Base-by-base conservation (phyloP, 2,888 invertebrate genomes). In the Halictus quadricinctus region DNA sequence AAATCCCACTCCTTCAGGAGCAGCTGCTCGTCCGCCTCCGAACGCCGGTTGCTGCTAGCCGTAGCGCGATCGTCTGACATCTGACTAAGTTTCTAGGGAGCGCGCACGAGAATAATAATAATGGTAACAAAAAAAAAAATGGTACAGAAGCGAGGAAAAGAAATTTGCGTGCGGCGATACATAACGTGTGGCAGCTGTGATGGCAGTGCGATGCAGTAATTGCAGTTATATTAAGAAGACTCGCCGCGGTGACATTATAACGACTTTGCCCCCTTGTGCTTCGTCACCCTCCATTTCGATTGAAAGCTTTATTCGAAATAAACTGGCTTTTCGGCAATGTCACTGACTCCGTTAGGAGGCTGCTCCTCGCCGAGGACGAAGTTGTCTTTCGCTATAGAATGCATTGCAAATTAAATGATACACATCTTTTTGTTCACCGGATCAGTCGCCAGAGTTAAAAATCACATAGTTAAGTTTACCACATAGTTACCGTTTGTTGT, bases 1-100 rank as follows among this genome's bases (percentile, higher is more conserved):
- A 98, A 97, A 95, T 98, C 97, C 98, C 98, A 98, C 93, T 98
- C 98, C 95, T 97, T 97, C 91, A 98, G 95, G 88, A 98, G 96
- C 79, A 97, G 96, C 87, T 97, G 97, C 94, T 97, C 97, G 93
- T 97, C 97, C 92, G 96, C 95, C 93, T 97, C 96, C 79, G 96
- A 96, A 83, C 94, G 93, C 88, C 93, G 92, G 88, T 94, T 93
- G 89, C 90, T 93, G 88, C 85, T 88, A 83, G 90, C 86, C 89
- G 91, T 91, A 87, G 91, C 89, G 92, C 93, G 93, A 92, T 93
- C 93, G 89, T 94, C 93, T 90, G 92, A 90, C 91, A 92, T 90
- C 91, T 93, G 93, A 92, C 91, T 94, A 93, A 92, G 92, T 93
- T 93, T 93, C 93, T 93, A 93, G 89, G 88, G 88, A 88, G 89